Percentiles rank a stretch among this genome's conserved stretches.
These are phyloP conservation scores for Epinotia bilunana DNA, from an alignment of 2,888 invertebrate genomes.

Conservation along the genomic window DNA sequence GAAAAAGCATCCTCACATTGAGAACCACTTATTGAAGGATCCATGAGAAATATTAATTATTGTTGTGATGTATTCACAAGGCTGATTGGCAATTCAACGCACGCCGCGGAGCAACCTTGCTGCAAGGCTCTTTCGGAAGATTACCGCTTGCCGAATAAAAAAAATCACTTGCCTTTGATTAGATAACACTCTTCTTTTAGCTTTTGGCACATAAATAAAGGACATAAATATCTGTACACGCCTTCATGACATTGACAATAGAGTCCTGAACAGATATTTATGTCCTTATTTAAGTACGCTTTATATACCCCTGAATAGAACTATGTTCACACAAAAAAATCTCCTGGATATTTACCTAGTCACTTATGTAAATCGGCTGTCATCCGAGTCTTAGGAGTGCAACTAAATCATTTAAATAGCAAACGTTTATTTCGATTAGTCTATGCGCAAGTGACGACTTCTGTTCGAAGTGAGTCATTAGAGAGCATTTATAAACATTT, in stretches of 20 bases:
- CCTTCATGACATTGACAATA: too few relatives aligned
- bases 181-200: constrained; percentile 4
- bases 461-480: constrained; percentile 10
- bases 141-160: constrained; percentile 49
- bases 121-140: constrained; percentile 72
- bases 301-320: too few relatives aligned
- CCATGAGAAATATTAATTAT: constrained; percentile 47
- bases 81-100: constrained; percentile 73
- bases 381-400: too few relatives aligned
- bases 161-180: constrained; percentile 10
- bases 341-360: too few relatives aligned
- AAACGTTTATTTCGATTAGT: too few relatives aligned
- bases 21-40: constrained; percentile 38
- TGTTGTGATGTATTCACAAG: constrained; percentile 60
- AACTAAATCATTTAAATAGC: too few relatives aligned
- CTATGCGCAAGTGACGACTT: constrained; percentile 3
- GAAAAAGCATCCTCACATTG: constrained; percentile 25
- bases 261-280: too few relatives aligned
- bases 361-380: too few relatives aligned
- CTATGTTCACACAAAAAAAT: too few relatives aligned
- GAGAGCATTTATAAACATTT: constrained; percentile 19
- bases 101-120: constrained; percentile 74
- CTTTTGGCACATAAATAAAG: neutral
- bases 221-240: too few relatives aligned
- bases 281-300: too few relatives aligned